Evolutionary conservation across 2,113 vertebrate genomes (phyloP).

Genomic region (Caranx ignobilis): DNA sequence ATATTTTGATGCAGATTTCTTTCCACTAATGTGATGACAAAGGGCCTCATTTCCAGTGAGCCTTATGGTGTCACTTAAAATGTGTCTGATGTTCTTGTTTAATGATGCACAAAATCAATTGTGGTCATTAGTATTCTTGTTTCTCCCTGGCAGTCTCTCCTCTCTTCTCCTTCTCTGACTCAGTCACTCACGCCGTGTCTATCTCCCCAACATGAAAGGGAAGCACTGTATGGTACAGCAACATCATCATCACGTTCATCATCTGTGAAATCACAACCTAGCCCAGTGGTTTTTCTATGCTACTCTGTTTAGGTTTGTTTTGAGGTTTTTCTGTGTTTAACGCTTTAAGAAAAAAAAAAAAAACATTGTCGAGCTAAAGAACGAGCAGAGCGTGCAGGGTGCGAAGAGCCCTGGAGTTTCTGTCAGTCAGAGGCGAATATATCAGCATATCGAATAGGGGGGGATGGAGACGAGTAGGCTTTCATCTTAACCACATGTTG

Average conservation of each 20-base stretch:
- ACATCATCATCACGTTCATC: not conserved
- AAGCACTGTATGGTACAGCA: not conserved
- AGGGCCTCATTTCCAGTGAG: constrained; percentile 14
- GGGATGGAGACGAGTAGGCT: constrained; percentile 57
- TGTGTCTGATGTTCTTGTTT: constrained; percentile 50
- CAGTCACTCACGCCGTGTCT: not conserved
- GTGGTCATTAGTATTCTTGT: constrained; percentile 48
- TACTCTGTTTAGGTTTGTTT: constrained; percentile 31
- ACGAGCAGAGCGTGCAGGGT: constrained; percentile 38
- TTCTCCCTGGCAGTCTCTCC: not conserved
- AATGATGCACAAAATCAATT: constrained; percentile 60
- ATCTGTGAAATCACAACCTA: constrained; percentile 22
- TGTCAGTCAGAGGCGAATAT: constrained; percentile 74
- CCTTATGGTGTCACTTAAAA: constrained; percentile 21
- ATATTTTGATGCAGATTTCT: not conserved
- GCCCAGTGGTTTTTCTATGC: not conserved
- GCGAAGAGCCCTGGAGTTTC: constrained; percentile 60
- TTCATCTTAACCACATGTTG: constrained; percentile 77
- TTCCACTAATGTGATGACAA: constrained; percentile 17
- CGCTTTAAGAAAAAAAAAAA: constrained; percentile 21
- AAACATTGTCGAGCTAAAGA: constrained; percentile 1
- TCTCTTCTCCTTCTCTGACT: not conserved
- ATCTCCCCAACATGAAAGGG: not conserved
- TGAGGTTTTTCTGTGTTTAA: constrained; percentile 37
- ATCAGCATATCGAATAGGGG: constrained; percentile 56